phyloP scores from a whole-genome alignment of 1,140 invertebrate genomes.

The Metaphire vulgaris region DNA sequence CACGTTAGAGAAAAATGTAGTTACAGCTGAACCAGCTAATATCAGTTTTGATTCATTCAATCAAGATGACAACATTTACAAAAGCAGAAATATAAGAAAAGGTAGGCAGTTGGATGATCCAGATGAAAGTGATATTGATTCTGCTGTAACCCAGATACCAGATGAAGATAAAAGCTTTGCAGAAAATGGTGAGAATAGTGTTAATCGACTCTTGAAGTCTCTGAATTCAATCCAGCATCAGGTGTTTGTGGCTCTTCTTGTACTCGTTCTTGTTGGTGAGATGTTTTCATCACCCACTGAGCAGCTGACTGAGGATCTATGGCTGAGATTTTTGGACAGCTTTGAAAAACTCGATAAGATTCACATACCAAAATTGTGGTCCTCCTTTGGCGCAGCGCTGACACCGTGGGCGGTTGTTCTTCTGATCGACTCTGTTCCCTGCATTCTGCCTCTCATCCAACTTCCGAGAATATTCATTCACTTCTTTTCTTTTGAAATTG shows the following conservation, averaged over 20 bases:
- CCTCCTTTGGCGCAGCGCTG: not conserved
- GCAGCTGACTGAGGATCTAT: slow-evolving; percentile 2
- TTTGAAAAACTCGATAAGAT: not conserved
- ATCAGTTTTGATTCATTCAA: too few species aligned
- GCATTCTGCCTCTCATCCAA: not conserved
- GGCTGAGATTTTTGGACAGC: not conserved
- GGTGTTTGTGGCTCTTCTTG: slow-evolving; percentile 11
- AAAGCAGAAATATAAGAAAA: too few species aligned
- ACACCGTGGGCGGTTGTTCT: slow-evolving; percentile 16
- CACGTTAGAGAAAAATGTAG: too few species aligned
- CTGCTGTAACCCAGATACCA: too few species aligned
- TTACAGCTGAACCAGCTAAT: too few species aligned
- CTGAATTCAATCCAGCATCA: slow-evolving; percentile 12
- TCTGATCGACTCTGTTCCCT: slow-evolving; percentile 7
- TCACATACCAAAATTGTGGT: not conserved
- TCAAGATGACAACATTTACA: too few species aligned
- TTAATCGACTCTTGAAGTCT: not conserved
- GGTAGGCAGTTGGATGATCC: too few species aligned
- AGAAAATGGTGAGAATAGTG: not conserved
- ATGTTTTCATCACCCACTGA: slow-evolving; percentile 17
- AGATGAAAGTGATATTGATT: too few species aligned
- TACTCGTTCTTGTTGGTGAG: slow-evolving; percentile 5
- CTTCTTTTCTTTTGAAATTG: not conserved
- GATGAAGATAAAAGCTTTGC: not conserved
- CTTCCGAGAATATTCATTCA: slow-evolving; percentile 11